These are phyloP conservation scores for Hypercompe scribonia DNA, from an alignment of 2,888 invertebrate genomes.

Conservation along the genomic window DNA sequence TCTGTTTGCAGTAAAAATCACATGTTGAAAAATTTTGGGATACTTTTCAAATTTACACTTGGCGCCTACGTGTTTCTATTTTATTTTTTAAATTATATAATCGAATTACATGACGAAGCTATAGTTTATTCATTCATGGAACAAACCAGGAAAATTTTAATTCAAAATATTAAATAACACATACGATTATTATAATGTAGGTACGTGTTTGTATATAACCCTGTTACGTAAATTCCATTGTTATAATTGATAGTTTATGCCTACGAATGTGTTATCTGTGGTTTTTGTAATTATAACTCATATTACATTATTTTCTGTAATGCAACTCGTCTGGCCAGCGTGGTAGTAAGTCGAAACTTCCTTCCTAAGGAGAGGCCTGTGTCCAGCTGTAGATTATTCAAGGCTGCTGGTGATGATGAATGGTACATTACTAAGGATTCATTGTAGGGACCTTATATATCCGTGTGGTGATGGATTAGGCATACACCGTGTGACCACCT, in stretches of 20 bases:
- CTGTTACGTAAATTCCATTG: constrained; percentile 4
- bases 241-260: neutral
- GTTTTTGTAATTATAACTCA: neutral
- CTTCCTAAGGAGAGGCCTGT: no score
- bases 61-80: neutral
- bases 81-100: neutral
- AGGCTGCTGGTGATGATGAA: no score
- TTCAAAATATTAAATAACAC: neutral
- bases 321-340: neutral
- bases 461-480: no score
- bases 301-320: neutral
- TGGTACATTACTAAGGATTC: neutral
- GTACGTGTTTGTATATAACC: neutral
- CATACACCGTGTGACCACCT: no score
- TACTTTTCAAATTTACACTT: neutral
- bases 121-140: neutral
- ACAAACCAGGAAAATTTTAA: neutral
- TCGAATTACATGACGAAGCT: neutral
- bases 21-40: constrained; percentile 14
- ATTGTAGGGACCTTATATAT: neutral
- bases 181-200: neutral
- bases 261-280: constrained; percentile 3
- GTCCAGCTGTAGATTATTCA: no score
- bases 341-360: no score
- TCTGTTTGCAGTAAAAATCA: constrained; percentile 29